These are phyloP conservation scores for Virgularia gustaviana DNA, from an alignment of 92 coral and sea anemone genomes.

Conservation along the genomic window DNA sequence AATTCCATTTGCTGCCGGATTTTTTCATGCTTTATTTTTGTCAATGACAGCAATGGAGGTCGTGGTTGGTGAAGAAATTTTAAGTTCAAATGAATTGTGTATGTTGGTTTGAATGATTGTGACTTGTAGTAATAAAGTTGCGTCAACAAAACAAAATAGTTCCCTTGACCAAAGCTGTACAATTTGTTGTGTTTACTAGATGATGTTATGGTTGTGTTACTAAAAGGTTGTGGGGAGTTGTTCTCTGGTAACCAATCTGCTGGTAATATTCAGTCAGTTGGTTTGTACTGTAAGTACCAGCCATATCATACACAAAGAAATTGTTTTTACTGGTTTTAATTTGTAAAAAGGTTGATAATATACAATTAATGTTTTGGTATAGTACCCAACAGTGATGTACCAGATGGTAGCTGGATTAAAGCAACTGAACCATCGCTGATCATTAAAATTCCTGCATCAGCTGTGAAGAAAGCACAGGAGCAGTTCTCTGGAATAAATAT, in stretches of 20 bases:
- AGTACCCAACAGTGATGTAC: conserved; percentile 17
- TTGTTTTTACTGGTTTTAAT: too few species aligned
- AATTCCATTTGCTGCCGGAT: conserved; percentile 27
- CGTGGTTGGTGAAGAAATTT: conserved; percentile 16
- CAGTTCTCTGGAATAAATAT: conserved; percentile 3
- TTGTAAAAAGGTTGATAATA: too few species aligned
- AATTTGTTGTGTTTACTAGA: conserved; percentile 3
- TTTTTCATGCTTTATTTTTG: conserved; percentile 30
- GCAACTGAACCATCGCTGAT: conserved; percentile 32
- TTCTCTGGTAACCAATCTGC: conserved; percentile 2
- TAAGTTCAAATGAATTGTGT: conserved; percentile 24
- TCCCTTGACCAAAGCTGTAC: too few species aligned
- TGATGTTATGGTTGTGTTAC: conserved; percentile 22
- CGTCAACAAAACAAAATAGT: too few species aligned
- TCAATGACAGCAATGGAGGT: conserved; percentile 24
- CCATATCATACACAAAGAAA: too few species aligned
- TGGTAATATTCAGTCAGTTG: conserved; percentile 33
- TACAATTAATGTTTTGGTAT: not conserved
- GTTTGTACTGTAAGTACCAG: conserved; percentile 28
- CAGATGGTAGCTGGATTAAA: conserved; percentile 32
- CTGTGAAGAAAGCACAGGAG: conserved; percentile 26
- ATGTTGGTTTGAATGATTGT: too few species aligned
- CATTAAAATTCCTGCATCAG: conserved; percentile 25
- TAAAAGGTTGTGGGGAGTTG: conserved; percentile 36
- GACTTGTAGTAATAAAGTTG: too few species aligned